These are phyloP conservation scores for Theonella swinhoei DNA, from an alignment of 37 sponge, comb jelly and placozoan genomes.

Conservation along the genomic window DNA sequence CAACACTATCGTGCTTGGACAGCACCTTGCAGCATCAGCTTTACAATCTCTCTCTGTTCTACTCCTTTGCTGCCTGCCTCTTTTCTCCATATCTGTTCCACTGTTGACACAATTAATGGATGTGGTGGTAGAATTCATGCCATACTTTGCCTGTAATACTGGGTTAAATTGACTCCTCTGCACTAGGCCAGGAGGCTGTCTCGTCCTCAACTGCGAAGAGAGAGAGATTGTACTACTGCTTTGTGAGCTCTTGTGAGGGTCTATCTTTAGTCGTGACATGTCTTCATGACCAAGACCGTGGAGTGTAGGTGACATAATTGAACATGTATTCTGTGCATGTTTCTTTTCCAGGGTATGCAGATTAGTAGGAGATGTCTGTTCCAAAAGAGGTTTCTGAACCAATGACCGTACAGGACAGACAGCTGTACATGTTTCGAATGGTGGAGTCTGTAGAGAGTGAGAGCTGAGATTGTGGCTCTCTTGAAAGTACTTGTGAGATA, in stretches of 20 bases:
- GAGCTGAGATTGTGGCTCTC: neutral
- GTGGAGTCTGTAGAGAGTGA: too few species aligned
- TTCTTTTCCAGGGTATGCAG: too few species aligned
- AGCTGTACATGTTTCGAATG: too few species aligned
- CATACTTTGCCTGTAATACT: neutral
- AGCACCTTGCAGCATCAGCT: neutral
- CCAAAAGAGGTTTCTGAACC: too few species aligned
- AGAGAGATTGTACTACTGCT: conserved; percentile 5
- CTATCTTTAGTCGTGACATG: too few species aligned
- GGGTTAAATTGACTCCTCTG: conserved; percentile 1
- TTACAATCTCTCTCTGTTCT: too few species aligned
- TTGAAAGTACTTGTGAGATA: neutral
- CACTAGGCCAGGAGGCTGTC: neutral
- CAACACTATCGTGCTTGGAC: neutral
- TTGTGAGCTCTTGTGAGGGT: neutral
- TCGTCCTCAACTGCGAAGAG: neutral
- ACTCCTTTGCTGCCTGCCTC: too few species aligned
- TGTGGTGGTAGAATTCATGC: neutral
- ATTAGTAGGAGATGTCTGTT: too few species aligned
- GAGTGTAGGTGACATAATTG: conserved; percentile 58
- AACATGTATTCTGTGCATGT: too few species aligned
- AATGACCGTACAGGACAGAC: too few species aligned
- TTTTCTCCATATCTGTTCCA: neutral
- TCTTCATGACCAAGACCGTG: conserved; percentile 62
- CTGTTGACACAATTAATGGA: neutral